These are phyloP conservation scores for Pocillopora verrucosa DNA, from an alignment of 64 coral and sea anemone genomes.

Conservation along the genomic window DNA sequence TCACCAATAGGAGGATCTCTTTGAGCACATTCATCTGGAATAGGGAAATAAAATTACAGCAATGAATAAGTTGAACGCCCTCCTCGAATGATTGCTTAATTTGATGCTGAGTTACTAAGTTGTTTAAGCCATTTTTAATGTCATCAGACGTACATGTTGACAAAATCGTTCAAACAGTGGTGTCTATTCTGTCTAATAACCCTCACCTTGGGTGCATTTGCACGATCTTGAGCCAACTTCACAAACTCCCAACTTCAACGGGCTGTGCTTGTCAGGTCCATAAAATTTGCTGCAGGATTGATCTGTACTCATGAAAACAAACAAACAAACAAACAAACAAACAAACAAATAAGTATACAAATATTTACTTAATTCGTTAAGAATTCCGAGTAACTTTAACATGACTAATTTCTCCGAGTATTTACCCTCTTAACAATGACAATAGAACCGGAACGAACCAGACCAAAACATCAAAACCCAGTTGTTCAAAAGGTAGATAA, in stretches of 20 bases:
- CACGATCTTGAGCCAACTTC: conserved; percentile 34
- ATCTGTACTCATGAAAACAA: conserved; percentile 23
- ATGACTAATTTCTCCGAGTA: too few relatives aligned
- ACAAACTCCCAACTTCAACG: conserved; percentile 63
- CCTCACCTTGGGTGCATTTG: conserved; percentile 68
- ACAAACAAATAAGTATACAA: too few relatives aligned
- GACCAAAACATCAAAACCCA: too few relatives aligned
- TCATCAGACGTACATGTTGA: too few relatives aligned
- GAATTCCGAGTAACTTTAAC: too few relatives aligned
- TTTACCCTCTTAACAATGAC: too few relatives aligned
- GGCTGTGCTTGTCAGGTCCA: conserved; percentile 46
- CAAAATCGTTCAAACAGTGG: too few relatives aligned
- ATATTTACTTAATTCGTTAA: too few relatives aligned
- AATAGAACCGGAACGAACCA: too few relatives aligned
- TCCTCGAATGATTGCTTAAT: not conserved
- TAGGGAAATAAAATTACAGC: not conserved
- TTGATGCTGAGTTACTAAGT: not conserved
- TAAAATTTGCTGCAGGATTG: conserved; percentile 71
- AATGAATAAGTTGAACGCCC: not conserved
- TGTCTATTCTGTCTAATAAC: too few relatives aligned
- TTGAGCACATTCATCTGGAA: conserved; percentile 34
- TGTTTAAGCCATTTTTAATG: not conserved
- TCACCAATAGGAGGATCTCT: conserved; percentile 32
- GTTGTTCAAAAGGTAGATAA: too few relatives aligned
- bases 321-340: not conserved